Evolutionary conservation across 2,113 vertebrate genomes (phyloP), one percentile per base, ranked within the genome.

Genomic region (Pampusana beccarii): DNA sequence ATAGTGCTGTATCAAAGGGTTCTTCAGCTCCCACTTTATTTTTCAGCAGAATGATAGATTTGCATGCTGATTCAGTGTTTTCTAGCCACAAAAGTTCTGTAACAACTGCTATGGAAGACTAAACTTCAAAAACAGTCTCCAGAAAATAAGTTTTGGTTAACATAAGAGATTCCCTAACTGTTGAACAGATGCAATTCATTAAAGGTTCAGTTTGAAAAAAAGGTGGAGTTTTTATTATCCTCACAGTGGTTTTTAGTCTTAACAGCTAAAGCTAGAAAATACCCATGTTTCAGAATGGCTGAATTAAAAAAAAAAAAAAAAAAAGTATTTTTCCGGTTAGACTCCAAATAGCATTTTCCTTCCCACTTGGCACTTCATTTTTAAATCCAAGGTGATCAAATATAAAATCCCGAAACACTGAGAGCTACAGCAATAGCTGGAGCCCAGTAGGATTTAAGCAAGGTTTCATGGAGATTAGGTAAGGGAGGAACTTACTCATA

Each of bases 41-140:
- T 81, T 79, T 61, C 44, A 80, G n/a, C 5, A 48, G 28, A 78
- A 80, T 53, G 6, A 40, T 11, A 65, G 25, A 66, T 60, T 64
- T 93, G 9, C 46, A 42, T 33, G 6, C 13, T 54, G 46, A 86
- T 78, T 74, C 60, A 38, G 23, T 54, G 33, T 67, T 88, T 92
- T 64, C 6, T 70, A 31, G 11, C 29, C 10, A 50, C 9, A n/a
- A 0, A 0, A 75, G 24, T 46, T 66, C 14, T 75, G 6, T 23
- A 9, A 50, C 34, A 40, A 84, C 36, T 89, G 20, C 33, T 53
- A 10, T 5, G 48, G 25, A 31, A 87, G 19, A 87, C 16, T 31
- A 18, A 90, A 13, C 29, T 92, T 60, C 74, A 84, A 78, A 50
- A 69, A 31, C 6, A 44, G 12, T 25, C 13, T 23, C 3, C 10